Conservation (phyloP, 2,113 vertebrate genomes). For the Todiramphus saurophagus region DNA sequence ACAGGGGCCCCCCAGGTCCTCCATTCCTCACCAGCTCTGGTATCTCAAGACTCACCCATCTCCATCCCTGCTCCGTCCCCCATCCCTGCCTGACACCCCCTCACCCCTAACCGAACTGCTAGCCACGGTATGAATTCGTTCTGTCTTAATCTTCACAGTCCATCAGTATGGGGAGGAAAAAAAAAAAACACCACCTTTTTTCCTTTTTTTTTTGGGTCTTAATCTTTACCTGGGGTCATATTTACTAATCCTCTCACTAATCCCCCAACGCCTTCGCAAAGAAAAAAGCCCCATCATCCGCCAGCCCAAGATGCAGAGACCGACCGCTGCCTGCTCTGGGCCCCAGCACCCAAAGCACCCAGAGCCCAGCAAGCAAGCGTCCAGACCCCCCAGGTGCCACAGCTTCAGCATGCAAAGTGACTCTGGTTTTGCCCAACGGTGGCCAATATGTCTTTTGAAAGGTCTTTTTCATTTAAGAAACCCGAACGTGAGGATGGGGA, state of each 20-base stretch:
- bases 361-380: fast-evolving
- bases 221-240: constrained; percentile 62
- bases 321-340: neutral
- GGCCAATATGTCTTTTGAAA: neutral
- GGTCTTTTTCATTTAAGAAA: neutral
- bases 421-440: neutral
- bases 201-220: neutral
- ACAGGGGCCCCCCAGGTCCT: fast-evolving
- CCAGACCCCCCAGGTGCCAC: neutral
- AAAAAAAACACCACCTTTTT: neutral
- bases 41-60: neutral
- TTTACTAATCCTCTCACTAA: constrained; percentile 45
- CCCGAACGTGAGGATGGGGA: neutral
- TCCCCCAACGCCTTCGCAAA: constrained; percentile 17
- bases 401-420: neutral
- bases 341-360: neutral
- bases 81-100: neutral
- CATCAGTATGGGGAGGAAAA: neutral
- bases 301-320: neutral
- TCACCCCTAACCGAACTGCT: neutral
- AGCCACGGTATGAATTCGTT: neutral
- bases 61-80: neutral
- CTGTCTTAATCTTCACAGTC: neutral
- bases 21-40: neutral
- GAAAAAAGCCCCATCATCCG: neutral